Percentiles rank a stretch among this genome's conserved stretches.
Evolutionary conservation across 2,888 invertebrate species (phyloP).

Genomic region (Eumacrocentrus americanus): DNA sequence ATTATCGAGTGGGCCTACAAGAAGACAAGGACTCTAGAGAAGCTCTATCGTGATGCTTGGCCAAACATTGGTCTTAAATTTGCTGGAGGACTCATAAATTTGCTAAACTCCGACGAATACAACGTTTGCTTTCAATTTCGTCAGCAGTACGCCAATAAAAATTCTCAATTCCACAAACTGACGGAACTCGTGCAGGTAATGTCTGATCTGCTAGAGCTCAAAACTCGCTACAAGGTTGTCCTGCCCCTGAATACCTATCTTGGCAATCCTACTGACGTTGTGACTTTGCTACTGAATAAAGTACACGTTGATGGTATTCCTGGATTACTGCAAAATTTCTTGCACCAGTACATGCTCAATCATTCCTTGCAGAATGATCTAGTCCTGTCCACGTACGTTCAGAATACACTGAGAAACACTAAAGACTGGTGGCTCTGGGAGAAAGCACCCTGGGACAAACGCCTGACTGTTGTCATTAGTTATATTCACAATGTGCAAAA

Average conservation of each 20-base stretch:
- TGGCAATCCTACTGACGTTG: constrained; percentile 45
- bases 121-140: constrained; percentile 39
- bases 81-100: constrained; percentile 52
- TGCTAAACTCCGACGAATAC: constrained; percentile 47
- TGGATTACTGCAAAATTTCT: constrained; percentile 55
- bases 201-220: constrained; percentile 49
- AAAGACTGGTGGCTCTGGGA: constrained; percentile 55
- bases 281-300: constrained; percentile 45
- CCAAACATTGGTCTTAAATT: constrained; percentile 55
- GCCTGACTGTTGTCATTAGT: constrained; percentile 46
- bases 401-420: constrained; percentile 48
- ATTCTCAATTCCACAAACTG: constrained; percentile 47
- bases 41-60: constrained; percentile 42
- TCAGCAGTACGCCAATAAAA: constrained; percentile 42
- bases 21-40: constrained; percentile 48
- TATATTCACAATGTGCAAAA: constrained; percentile 53
- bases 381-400: constrained; percentile 59
- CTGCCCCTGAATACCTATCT: constrained; percentile 46
- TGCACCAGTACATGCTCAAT: constrained; percentile 59
- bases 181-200: constrained; percentile 46
- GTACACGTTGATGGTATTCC: constrained; percentile 49
- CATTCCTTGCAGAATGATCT: constrained; percentile 59
- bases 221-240: constrained; percentile 45
- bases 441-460: constrained; percentile 57
- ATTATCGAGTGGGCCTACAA: constrained; percentile 50